phyloP scores from a whole-genome alignment of 2,888 invertebrate species.

The Eulithis prunata region DNA sequence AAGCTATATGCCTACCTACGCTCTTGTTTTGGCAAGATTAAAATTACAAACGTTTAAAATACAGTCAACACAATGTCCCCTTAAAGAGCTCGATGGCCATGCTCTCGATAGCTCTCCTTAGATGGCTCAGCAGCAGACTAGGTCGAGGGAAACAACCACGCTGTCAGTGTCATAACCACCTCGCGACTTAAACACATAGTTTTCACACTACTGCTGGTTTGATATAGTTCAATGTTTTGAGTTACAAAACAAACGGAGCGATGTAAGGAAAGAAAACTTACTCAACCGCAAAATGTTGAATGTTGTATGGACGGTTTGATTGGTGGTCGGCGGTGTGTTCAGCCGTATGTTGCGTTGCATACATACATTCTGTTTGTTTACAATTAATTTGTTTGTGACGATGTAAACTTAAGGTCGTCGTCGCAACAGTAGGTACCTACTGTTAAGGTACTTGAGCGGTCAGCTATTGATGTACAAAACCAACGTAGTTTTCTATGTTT shows the following conservation, averaged over 20 bases:
- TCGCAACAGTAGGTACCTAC: neutral
- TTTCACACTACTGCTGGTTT: slow-evolving; percentile 57
- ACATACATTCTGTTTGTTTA: slow-evolving; percentile 61
- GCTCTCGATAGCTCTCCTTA: slow-evolving; percentile 83
- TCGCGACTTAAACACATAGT: slow-evolving; percentile 48
- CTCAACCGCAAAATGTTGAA: slow-evolving; percentile 24
- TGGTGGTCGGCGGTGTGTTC: slow-evolving; percentile 65
- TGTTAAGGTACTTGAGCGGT: neutral
- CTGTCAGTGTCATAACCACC: slow-evolving; percentile 77
- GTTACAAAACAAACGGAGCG: slow-evolving; percentile 26
- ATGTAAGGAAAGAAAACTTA: slow-evolving; percentile 28
- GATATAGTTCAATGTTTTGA: slow-evolving; percentile 21
- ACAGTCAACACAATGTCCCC: slow-evolving; percentile 66
- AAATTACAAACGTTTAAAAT: slow-evolving; percentile 40
- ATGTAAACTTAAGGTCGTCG: slow-evolving; percentile 38
- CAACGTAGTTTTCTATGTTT: neutral
- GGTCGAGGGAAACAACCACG: slow-evolving; percentile 82
- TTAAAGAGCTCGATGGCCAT: slow-evolving; percentile 78
- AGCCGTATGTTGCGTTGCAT: slow-evolving; percentile 57
- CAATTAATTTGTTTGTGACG: slow-evolving; percentile 62
- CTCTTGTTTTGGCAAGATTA: slow-evolving; percentile 7
- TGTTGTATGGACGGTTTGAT: slow-evolving; percentile 32
- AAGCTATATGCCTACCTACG: neutral
- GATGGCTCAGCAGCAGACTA: slow-evolving; percentile 82
- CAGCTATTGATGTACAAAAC: neutral